A percentile compares a stretch with the other conserved stretches of the same genome.
Evolutionary conservation across 2,888 invertebrate genomes (phyloP).

Genomic region (Apamea crenata): DNA sequence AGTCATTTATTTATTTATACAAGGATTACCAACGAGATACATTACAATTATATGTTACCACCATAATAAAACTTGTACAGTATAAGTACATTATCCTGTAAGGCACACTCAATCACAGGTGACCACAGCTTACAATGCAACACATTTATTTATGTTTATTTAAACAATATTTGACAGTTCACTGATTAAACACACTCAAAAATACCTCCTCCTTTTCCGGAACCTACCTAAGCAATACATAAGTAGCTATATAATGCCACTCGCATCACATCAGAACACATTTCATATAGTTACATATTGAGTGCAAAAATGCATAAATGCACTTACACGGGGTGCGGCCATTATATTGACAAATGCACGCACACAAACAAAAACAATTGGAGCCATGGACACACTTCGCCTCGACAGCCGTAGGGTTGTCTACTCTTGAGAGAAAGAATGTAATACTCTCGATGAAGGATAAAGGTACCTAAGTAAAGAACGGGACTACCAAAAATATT

Average conservation of each 20-base stretch:
- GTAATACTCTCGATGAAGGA: not conserved
- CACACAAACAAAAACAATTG: slow-evolving; percentile 72
- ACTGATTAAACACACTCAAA: not conserved
- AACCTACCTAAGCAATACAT: not conserved
- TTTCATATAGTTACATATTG: slow-evolving; percentile 60
- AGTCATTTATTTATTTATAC: too few relatives aligned
- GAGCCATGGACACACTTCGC: slow-evolving; percentile 60
- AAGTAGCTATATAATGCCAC: not conserved
- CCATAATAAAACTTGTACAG: too few relatives aligned
- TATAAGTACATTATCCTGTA: too few relatives aligned
- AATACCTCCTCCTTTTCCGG: not conserved
- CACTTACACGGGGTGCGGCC: slow-evolving; percentile 62
- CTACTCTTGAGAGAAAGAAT: not conserved
- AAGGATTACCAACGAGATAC: too few relatives aligned
- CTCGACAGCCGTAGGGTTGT: slow-evolving; percentile 49
- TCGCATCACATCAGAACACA: slow-evolving; percentile 20
- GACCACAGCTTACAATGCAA: too few relatives aligned
- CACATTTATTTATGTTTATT: not conserved
- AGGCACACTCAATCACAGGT: too few relatives aligned
- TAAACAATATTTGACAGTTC: not conserved
- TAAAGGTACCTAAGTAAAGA: not conserved
- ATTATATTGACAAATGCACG: slow-evolving; percentile 78
- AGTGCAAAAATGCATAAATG: slow-evolving; percentile 70
- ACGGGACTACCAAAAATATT: not conserved
- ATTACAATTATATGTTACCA: too few relatives aligned